Evolutionary conservation across 2,797 vertebrate species (phyloP).

Genomic region (Pseudomugil gertrudae): DNA sequence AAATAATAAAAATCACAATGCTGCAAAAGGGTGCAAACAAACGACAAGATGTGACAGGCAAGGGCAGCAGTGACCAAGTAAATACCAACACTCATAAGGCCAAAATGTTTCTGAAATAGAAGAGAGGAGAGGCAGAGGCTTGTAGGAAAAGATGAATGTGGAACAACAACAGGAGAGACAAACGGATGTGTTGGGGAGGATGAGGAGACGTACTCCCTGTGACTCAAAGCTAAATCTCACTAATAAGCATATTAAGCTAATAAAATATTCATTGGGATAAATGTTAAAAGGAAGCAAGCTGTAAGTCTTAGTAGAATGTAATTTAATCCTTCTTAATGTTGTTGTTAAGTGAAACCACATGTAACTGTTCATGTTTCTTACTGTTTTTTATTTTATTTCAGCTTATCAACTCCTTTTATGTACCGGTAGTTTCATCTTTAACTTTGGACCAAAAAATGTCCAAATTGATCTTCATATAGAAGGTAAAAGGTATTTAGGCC

Average conservation of each 20-base stretch:
- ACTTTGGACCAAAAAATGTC: too few species aligned
- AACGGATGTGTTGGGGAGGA: conserved; percentile 33
- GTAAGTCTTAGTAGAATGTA: conserved; percentile 27
- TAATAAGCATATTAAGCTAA: conserved; percentile 74
- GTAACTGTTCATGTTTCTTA: neutral
- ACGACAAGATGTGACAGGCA: conserved; percentile 50
- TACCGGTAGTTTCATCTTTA: neutral
- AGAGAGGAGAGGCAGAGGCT: conserved; percentile 9
- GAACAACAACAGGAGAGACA: conserved; percentile 23
- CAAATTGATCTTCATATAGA: too few species aligned
- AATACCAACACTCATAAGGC: conserved; percentile 17
- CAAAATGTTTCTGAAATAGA: conserved; percentile 18
- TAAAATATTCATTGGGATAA: conserved; percentile 76
- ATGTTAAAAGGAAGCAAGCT: conserved; percentile 60
- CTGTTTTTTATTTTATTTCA: neutral
- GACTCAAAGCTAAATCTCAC: conserved; percentile 60
- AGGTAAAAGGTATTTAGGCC: too few species aligned
- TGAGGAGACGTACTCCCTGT: conserved; percentile 53
- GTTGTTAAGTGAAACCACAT: conserved; percentile 38
- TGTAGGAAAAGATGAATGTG: conserved; percentile 16
- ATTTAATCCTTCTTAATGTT: conserved; percentile 19
- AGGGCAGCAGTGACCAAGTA: conserved; percentile 34
- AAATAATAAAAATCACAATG: conserved; percentile 28
- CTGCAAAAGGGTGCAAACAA: conserved; percentile 47
- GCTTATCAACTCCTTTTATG: neutral